Base-by-base conservation (phyloP, 2,797 vertebrate species). In the Lophius americanus region DNA sequence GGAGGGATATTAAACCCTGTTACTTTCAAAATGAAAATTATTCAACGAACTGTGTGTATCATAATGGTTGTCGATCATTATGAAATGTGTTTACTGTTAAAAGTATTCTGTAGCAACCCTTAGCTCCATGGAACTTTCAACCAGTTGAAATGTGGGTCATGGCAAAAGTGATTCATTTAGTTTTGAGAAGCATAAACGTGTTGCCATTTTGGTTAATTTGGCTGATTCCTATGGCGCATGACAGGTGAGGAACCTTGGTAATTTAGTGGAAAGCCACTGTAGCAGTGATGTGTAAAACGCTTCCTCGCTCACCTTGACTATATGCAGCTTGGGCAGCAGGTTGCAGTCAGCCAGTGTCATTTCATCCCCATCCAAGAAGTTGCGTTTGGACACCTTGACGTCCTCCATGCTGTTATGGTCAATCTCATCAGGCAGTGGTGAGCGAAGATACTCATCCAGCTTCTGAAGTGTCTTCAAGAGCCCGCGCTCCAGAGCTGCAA, bases 321-420 rank as follows among this genome's bases (percentile, higher is more conserved):
- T 99, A 84, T 99, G 98, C 67, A 99, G 94, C 66, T 99, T 99
- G 62, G 98, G 98, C 57, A 99, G 94, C 86, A 99, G 91, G 92
- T 99, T 99, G 78, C 98, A 99, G 88, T 99, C 97, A 0, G 97
- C 97, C 75, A 99, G 63, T 0, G 98, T 99, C 97, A 99, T 98
- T 73, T 99, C 96, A 0, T 98, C 95, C 3, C 98, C 98, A 0
- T 99, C 98, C 90, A 99, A 76, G 86, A 99, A 99, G 63, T 90
- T 96, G 70, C 98, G 95, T 6, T 76, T 92, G 52, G 97, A 98
- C 23, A 91, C 76, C 9, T 95, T 84, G 51, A 97, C 52, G 5
- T 99, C 98, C 64, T 99, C 98, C 74, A 96, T 96, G 88, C 96
- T 98, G 75, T 99, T 97, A 85, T 98, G 96, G 75, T 99, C 98